phyloP scores from a whole-genome alignment of 2,113 vertebrate species.

The Pollimyrus isidori region DNA sequence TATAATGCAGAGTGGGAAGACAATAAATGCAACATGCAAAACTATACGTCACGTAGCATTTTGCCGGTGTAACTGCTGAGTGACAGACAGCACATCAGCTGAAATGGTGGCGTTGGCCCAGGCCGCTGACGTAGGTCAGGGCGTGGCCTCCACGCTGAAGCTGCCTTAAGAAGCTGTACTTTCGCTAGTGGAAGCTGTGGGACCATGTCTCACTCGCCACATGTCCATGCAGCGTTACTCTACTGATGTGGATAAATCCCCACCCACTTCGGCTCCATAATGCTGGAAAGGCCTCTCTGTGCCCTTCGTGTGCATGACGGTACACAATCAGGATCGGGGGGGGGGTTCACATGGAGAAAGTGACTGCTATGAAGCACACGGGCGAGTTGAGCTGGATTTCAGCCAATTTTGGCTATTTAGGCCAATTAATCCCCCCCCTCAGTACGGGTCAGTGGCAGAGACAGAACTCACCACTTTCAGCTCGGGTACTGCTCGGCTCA shows the following conservation, averaged over 20 bases:
- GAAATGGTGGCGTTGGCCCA: background rate
- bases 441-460: background rate
- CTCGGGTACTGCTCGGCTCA: conserved; percentile 86
- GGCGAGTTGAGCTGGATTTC: background rate
- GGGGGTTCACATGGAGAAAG: background rate
- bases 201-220: background rate
- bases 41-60: background rate
- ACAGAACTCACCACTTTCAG: conserved; percentile 92
- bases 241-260: background rate
- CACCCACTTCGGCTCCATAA: background rate
- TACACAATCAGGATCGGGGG: too few species aligned
- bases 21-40: background rate
- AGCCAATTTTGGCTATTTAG: background rate
- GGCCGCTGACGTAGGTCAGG: background rate
- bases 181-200: background rate
- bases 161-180: background rate
- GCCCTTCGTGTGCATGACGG: background rate
- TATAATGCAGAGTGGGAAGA: background rate
- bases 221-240: background rate
- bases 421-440: background rate
- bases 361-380: background rate
- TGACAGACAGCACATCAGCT: background rate
- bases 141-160: background rate
- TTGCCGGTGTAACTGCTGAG: background rate
- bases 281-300: background rate